A percentile compares a stretch with the other conserved stretches of the same genome.
phyloP scores from a whole-genome alignment of 2,113 vertebrate genomes.

The Poeciliopsis retropinna region DNA sequence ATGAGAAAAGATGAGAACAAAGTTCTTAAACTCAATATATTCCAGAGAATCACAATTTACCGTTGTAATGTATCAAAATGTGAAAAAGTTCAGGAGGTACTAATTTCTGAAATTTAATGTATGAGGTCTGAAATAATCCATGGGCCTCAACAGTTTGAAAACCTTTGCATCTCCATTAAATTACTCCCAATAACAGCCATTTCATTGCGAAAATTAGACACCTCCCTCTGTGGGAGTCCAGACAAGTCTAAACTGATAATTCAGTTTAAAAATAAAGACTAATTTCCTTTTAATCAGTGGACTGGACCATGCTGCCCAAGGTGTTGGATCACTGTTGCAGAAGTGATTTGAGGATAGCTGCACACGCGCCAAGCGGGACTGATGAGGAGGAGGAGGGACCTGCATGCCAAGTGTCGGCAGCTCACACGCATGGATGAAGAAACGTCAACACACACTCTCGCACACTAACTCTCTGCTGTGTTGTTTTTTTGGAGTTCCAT shows the following conservation, averaged over 20 bases:
- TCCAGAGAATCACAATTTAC: no score
- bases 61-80: no score
- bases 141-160: constrained; percentile 44
- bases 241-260: constrained; percentile 62
- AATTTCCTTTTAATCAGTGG: constrained; percentile 71
- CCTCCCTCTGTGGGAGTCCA: constrained; percentile 48
- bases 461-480: constrained; percentile 36
- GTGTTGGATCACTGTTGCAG: constrained; percentile 60
- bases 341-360: constrained; percentile 56
- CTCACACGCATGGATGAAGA: constrained; percentile 31
- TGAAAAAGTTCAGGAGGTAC: no score
- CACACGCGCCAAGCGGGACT: constrained; percentile 26
- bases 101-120: neutral
- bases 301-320: constrained; percentile 30
- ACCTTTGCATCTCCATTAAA: constrained; percentile 46
- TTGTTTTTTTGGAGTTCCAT: constrained; percentile 69
- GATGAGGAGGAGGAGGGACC: constrained; percentile 1
- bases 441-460: neutral
- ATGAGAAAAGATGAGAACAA: no score
- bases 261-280: constrained; percentile 68
- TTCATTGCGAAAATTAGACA: constrained; percentile 47
- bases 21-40: neutral
- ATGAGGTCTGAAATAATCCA: constrained; percentile 47
- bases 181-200: constrained; percentile 55
- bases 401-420: constrained; percentile 31